Conservation (phyloP, 1,140 invertebrate genomes). For the Eriosoma lanigerum region DNA sequence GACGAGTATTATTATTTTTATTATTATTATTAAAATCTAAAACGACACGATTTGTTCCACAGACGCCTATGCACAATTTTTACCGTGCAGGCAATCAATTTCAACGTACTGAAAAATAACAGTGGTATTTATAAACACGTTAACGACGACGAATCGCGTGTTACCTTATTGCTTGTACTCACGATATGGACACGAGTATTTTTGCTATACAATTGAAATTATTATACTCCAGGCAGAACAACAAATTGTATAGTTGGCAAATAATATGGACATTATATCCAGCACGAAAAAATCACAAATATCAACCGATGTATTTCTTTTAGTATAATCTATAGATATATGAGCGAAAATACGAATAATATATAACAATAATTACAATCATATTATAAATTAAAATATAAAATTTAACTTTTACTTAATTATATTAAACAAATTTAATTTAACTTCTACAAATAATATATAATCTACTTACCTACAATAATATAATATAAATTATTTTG, state of each 20-base stretch:
- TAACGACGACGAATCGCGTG: constrained; percentile 1
- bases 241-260: background rate
- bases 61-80: background rate
- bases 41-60: background rate
- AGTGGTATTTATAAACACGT: background rate
- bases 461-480: too few species aligned
- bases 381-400: too few species aligned
- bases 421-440: too few species aligned
- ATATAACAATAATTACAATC: too few species aligned
- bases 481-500: too few species aligned
- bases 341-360: too few species aligned
- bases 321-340: too few species aligned
- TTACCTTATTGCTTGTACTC: background rate
- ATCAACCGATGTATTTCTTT: background rate
- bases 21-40: constrained; percentile 11
- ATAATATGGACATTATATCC: background rate
- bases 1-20: background rate
- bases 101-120: background rate
- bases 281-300: background rate
- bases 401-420: too few species aligned
- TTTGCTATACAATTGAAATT: background rate
- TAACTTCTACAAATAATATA: too few species aligned
- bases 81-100: background rate
- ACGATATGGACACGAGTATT: background rate
- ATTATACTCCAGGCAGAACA: background rate